Base-by-base conservation (phyloP, 2,888 invertebrate genomes). In the Cerastoderma edule region DNA sequence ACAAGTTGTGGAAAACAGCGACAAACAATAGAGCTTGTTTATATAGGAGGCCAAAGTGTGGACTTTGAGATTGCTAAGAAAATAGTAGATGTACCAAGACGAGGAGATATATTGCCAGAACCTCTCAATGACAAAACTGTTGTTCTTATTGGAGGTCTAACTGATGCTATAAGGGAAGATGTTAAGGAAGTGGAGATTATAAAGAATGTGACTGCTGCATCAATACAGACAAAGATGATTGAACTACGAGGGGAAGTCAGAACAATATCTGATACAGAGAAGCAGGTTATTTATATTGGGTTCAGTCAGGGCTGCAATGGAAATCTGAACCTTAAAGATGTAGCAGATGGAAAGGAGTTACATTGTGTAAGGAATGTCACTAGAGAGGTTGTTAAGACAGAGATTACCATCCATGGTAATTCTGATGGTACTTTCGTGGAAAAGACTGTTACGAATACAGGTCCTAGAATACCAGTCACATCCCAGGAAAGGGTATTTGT, bases 271-370 rank as follows among this genome's bases (percentile, higher is more conserved):
- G 32, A 46, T n/a, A 44, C 67, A 33, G 75, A 70, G 28, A 73
- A 76, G 63, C 81, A 82, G 39, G 64, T 82, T 2, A 65, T 78
- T 22, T 64, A 74, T 54, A 33, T 82, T n/a, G 78, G 81, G 39
- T 13, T 78, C 3, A 71, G 66, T 32, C 30, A 54, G 19, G 48
- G 50, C 5, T 82, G 81, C 72, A 39, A 27, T 22, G 81, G 81
- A 22, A 39, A 70, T 22, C 48, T 82, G 24, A 46, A 50, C 13
- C 46, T 78, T 22, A 35, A 53, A 16, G 28, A 67, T 33, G 39
- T 35, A 48, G 56, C 60, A 33, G 69, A 54, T n/a, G 60, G 64
- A 48, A 67, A 72, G 30, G 63, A 69, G 4, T 30, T 80, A 30
- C 68, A 72, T 32, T 80, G 80, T 65, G 8, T 72, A 13, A 32